These are phyloP conservation scores for Boulengeromyrus knoepffleri DNA, from an alignment of 2,113 vertebrate species.

Conservation along the genomic window DNA sequence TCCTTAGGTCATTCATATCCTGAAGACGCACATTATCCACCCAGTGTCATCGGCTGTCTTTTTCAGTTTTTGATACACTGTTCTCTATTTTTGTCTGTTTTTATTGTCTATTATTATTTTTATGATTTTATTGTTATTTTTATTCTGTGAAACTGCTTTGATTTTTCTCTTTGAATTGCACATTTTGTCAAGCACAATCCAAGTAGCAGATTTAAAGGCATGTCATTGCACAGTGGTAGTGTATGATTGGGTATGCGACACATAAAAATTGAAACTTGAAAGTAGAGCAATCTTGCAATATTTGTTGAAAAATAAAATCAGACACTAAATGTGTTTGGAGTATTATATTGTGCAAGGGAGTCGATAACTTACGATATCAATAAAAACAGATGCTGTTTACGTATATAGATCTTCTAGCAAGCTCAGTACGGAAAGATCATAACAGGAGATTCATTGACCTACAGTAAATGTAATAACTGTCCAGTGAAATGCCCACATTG, in stretches of 20 bases:
- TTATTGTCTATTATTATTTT: not conserved
- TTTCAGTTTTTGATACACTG: not conserved
- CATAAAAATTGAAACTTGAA: not conserved
- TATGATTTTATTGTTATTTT: not conserved
- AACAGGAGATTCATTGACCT: not conserved
- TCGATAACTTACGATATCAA: too few relatives aligned
- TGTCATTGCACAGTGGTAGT: not conserved
- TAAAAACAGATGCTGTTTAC: too few relatives aligned
- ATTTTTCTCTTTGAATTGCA: not conserved
- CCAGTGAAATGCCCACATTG: not conserved
- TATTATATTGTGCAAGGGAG: not conserved
- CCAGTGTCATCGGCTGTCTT: not conserved
- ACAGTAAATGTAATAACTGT: not conserved
- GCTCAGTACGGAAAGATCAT: not conserved
- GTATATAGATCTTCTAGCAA: not conserved
- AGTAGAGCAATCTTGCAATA: not conserved
- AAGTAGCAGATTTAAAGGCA: not conserved
- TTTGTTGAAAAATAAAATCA: not conserved
- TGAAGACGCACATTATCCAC: not conserved
- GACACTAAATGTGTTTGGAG: not conserved
- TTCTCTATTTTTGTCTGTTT: not conserved
- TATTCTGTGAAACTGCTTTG: not conserved
- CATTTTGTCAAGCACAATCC: not conserved
- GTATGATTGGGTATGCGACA: not conserved
- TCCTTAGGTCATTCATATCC: not conserved